Evolutionary conservation across 2,113 vertebrate genomes (phyloP).

Genomic region (Eptesicus fuscus): DNA sequence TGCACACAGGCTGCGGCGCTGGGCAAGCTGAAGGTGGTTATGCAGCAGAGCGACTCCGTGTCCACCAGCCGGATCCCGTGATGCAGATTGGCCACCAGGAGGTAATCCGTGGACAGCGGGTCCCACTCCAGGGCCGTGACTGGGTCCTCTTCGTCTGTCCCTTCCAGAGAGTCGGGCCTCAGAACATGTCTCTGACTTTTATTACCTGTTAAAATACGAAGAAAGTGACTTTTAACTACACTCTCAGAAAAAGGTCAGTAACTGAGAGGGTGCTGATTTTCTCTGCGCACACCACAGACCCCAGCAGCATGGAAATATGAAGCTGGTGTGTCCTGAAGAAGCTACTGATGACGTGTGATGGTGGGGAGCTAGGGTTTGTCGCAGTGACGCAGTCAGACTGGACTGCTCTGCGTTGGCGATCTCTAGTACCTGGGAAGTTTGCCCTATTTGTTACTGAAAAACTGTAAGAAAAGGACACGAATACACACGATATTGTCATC

Average conservation of each 20-base stretch:
- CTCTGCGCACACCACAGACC: background rate
- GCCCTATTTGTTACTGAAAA: background rate
- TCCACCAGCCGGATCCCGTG: constrained; percentile 94
- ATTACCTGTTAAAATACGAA: constrained; percentile 82
- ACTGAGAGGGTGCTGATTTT: background rate
- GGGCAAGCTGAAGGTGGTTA: constrained; percentile 92
- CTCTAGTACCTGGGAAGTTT: background rate
- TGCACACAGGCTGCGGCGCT: constrained; percentile 92
- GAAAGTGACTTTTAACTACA: background rate
- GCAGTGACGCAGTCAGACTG: rapidly evolving
- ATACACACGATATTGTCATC: background rate
- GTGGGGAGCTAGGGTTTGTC: background rate
- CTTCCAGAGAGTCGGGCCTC: constrained; percentile 93
- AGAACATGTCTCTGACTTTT: constrained; percentile 96
- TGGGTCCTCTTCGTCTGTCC: constrained; percentile 96
- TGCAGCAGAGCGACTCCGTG: constrained; percentile 91
- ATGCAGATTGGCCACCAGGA: constrained; percentile 95
- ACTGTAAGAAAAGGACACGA: background rate
- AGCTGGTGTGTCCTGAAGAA: background rate
- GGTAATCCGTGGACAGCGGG: constrained; percentile 92
- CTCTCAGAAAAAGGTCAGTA: background rate
- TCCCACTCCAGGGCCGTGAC: constrained; percentile 97
- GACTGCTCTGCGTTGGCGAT: background rate
- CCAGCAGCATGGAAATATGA: background rate
- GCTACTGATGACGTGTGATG: rapidly evolving